Evolutionary conservation across 2,888 invertebrate genomes (phyloP), one percentile per base, ranked within the genome.

Genomic region (Microplitis manilae): DNA sequence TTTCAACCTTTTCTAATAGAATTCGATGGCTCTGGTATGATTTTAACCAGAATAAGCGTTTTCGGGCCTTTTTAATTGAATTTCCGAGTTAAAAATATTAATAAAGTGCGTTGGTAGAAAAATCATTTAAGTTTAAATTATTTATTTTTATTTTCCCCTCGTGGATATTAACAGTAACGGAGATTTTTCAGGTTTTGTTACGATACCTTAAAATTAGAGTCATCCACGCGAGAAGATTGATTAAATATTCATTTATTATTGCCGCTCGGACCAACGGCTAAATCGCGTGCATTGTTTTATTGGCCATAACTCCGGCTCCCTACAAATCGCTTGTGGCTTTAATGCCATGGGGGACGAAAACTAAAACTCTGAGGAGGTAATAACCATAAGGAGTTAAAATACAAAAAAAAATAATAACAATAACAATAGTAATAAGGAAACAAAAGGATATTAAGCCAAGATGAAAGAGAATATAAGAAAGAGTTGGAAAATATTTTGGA

Each of bases 241-340:
- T 88, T 85, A 86, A 88, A 87, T 86, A 87, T 87, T 87, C 87
- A 87, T 86, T 87, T 85, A 86, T 85, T 84, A 13, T 13, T 13
- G 83, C 83, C 78, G 79, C 73, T 75, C 76, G 72, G 77, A 73
- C 75, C 78, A 75, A 80, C 77, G 73, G 77, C 70, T 83, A 82
- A 86, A 84, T 85, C 85, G 85, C 85, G 84, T 85, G 86, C 84
- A 85, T 87, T 85, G 83, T 88, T 77, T 87, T 87, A 87, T 87
- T 86, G 86, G 84, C 85, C 86, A 87, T 88, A 87, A 88, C 86
- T 87, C 85, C 80, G 74, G 83, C 80, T 79, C 80, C 84, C 86
- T 86, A 86, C 87, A 87, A 88, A 88, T 87, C 85, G 86, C 83
- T 80, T 76, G 75, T 61, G 80, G 83, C 81, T 82, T 77, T 77